phyloP scores from a whole-genome alignment of 2,888 invertebrate genomes.

The Galerucella pusilla region DNA sequence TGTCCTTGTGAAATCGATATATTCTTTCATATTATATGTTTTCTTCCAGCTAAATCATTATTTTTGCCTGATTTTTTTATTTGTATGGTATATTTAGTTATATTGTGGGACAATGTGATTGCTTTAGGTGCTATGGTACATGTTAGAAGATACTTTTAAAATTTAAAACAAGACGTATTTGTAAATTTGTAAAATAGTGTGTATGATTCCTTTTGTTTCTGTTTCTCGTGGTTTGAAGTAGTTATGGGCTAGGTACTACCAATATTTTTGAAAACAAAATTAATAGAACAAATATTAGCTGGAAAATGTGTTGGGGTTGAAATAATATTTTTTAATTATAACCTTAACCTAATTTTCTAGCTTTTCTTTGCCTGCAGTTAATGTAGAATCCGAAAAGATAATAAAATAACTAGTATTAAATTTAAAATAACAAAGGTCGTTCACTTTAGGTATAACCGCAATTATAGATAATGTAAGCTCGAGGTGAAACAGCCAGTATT shows the following conservation, averaged over 20 bases:
- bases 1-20: constrained; percentile 3
- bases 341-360: too few species aligned
- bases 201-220: not conserved
- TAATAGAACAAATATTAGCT: too few species aligned
- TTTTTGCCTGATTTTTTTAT: constrained; percentile 19
- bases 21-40: constrained; percentile 12
- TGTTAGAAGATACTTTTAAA: not conserved
- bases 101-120: constrained; percentile 8
- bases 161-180: not conserved
- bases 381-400: too few species aligned
- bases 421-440: too few species aligned
- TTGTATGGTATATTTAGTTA: constrained; percentile 24
- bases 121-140: constrained; percentile 5
- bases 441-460: too few species aligned
- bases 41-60: constrained; percentile 29
- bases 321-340: too few species aligned
- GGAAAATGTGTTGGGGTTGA: too few species aligned
- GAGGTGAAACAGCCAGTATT: too few species aligned
- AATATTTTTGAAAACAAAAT: too few species aligned
- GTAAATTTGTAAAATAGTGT: constrained; percentile 1
- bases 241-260: not conserved
- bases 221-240: not conserved
- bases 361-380: too few species aligned
- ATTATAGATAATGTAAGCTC: too few species aligned
- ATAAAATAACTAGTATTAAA: too few species aligned